A percentile compares a stretch with the other conserved stretches of the same genome.
These are phyloP conservation scores for Vesta saturnalis DNA, from an alignment of 2,888 invertebrate genomes.

Conservation along the genomic window DNA sequence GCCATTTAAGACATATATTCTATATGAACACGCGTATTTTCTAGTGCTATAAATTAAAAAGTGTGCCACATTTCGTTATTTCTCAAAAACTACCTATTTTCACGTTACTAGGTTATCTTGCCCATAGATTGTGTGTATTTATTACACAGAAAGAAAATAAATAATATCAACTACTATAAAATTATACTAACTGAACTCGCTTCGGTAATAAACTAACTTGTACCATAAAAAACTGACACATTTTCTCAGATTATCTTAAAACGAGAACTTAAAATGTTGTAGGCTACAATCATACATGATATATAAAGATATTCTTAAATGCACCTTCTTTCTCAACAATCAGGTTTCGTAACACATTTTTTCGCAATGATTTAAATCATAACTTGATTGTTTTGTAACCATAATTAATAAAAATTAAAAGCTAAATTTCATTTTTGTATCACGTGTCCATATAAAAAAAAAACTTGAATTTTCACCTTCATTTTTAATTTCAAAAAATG, in stretches of 20 bases:
- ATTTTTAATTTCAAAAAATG: no score
- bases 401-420: constrained; percentile 1
- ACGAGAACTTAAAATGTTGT: background rate
- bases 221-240: background rate
- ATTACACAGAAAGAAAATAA: background rate
- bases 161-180: background rate
- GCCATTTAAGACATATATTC: no score
- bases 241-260: background rate
- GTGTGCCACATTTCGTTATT: no score
- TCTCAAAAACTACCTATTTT: no score
- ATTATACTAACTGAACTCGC: background rate
- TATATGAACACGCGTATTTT: no score
- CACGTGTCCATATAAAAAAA: background rate
- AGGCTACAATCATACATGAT: constrained; percentile 1
- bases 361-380: background rate
- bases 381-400: background rate
- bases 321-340: background rate
- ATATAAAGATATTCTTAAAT: background rate
- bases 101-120: background rate
- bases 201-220: background rate
- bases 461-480: background rate
- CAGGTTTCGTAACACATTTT: background rate
- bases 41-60: background rate
- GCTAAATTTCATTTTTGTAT: background rate
- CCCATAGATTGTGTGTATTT: background rate